Evolutionary conservation across 2,888 invertebrate genomes (phyloP), one percentile per base, ranked within the genome.

Genomic region (Megamerina dolium): DNA sequence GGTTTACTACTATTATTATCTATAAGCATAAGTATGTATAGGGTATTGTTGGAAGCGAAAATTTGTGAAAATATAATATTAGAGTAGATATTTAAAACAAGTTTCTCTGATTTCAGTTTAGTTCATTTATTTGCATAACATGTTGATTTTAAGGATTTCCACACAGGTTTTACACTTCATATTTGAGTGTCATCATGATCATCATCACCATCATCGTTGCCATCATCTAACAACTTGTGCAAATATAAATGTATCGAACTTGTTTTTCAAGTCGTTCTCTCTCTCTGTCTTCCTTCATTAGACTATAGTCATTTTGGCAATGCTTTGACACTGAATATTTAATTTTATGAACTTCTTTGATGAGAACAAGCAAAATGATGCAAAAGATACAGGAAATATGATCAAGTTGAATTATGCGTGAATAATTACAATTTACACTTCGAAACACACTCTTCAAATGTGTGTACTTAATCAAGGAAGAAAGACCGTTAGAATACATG

Each of bases 341-440:
- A 65, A 64, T 64, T 63, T 56, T 57, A 49, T 56, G 56, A 51
- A 50, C 46, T 51, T 46, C 46, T 35, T 44, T 49, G 48, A 49
- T 48, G 30, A 47, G 45, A 47, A 50, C 35, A 43, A 47, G 47
- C 45, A 45, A 47, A 48, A 36, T 41, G 38, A 31, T 42, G 39
- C 26, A 49, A 42, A 13, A 37, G 9, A 19, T 57, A 52, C 55
- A 59, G 54, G 63, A 64, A 61, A 64, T 64, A 59, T 61, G 66
- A 66, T 62, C 56, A 62, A 62, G 50, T 60, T 66, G 66, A 66
- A 64, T 64, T 61, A 61, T 57, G 63, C 64, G 66, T 64, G 62
- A 55, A 64, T 60, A 66, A 61, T 64, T 64, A 61, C 60, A 60
- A 56, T 64, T 64, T 61, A 64, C 63, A 64, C 63, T 64, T 66